Evolutionary conservation across 2,113 vertebrate genomes (phyloP).

Genomic region (Hepsetus odoe): DNA sequence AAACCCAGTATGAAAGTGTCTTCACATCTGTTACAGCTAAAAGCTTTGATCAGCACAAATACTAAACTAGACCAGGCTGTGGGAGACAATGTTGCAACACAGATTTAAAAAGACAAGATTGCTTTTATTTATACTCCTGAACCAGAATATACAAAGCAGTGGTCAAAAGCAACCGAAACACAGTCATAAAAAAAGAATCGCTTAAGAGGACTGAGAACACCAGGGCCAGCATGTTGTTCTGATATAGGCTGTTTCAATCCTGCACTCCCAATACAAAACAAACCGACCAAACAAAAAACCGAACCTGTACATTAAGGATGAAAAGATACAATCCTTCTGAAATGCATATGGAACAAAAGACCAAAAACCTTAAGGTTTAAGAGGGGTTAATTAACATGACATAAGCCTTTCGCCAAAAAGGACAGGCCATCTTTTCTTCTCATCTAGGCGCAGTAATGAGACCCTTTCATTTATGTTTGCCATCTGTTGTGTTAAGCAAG

Average conservation of each 20-base stretch:
- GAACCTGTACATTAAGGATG: conserved; percentile 63
- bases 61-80: no score
- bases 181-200: conserved; percentile 64
- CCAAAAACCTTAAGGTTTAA: conserved; percentile 81
- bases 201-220: conserved; percentile 52
- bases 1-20: background rate
- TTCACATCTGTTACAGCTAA: no score
- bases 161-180: conserved; percentile 79
- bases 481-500: conserved; percentile 72
- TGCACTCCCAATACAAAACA: conserved; percentile 70
- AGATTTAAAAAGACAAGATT: conserved; percentile 78
- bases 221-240: conserved; percentile 62
- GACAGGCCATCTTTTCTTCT: conserved; percentile 58
- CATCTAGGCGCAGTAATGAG: conserved; percentile 55
- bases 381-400: conserved; percentile 80
- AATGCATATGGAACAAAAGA: conserved; percentile 82
- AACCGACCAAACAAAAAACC: conserved; percentile 55
- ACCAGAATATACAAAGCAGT: conserved; percentile 90
- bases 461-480: conserved; percentile 66
- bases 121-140: conserved; percentile 80
- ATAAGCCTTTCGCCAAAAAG: conserved; percentile 61
- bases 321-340: conserved; percentile 78
- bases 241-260: conserved; percentile 72
- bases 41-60: background rate
- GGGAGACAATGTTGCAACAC: conserved; percentile 5